Conservation (phyloP, 2,888 invertebrate genomes). For the Caenorhabditis afra region DNA sequence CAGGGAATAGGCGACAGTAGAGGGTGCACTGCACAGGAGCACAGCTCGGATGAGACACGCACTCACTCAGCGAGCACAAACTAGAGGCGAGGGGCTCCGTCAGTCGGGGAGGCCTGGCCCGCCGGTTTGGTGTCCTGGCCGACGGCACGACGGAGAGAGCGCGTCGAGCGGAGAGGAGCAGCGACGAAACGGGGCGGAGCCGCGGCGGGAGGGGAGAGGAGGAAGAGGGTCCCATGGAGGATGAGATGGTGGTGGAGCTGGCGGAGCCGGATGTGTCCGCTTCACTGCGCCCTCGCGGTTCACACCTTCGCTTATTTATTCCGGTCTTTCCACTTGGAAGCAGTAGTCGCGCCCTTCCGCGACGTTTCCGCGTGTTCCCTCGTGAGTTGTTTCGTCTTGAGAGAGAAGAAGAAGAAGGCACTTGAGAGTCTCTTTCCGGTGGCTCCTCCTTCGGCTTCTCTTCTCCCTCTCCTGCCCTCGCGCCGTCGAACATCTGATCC, state of each 20-base stretch:
- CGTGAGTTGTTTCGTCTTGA: slow-evolving; percentile 18
- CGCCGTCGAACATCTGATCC: slow-evolving; percentile 46
- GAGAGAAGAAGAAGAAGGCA: slow-evolving; percentile 2
- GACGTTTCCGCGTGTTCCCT: slow-evolving; percentile 4
- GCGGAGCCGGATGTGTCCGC: slow-evolving; percentile 46
- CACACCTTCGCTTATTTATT: slow-evolving; percentile 29
- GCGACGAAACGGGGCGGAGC: slow-evolving; percentile 33
- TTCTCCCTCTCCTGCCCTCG: slow-evolving; percentile 19
- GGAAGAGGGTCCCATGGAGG: slow-evolving; percentile 17
- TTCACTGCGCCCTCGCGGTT: slow-evolving; percentile 25
- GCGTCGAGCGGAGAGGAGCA: slow-evolving; percentile 7
- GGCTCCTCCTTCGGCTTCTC: slow-evolving; percentile 2
- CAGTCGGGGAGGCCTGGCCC: background rate
- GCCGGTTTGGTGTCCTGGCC: slow-evolving; percentile 37
- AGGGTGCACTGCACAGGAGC: slow-evolving; percentile 16
- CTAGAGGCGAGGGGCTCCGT: slow-evolving; percentile 17
- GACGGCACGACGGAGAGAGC: slow-evolving; percentile 2
- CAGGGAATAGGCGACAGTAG: slow-evolving; percentile 7
- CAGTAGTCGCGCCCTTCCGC: background rate
- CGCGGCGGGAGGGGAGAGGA: slow-evolving; percentile 4
- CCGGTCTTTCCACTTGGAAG: background rate
- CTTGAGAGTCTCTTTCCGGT: slow-evolving; percentile 9
- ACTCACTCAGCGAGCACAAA: slow-evolving; percentile 22
- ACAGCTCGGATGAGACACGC: slow-evolving; percentile 14
- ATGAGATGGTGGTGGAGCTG: slow-evolving; percentile 23